Base-by-base conservation (phyloP, 2,113 vertebrate species). In the Nesogale talazaci region DNA sequence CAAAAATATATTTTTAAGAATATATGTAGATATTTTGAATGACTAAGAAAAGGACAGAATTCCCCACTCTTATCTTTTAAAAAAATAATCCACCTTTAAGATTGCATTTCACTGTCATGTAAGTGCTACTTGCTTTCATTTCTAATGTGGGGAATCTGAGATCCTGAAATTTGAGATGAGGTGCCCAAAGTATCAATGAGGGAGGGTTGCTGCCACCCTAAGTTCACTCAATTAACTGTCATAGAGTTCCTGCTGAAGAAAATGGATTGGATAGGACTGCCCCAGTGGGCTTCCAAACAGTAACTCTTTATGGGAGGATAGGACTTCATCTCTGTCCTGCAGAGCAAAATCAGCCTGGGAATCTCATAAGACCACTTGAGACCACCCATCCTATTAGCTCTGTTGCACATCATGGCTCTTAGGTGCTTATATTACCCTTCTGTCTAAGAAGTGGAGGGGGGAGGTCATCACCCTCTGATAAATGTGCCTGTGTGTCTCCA, bases 1-100 rank as follows among this genome's bases (percentile, higher is more conserved):
- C 90, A 86, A 93, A 93, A 70, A 67, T 86, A 92, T 69, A 83
- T 75, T 12, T 6, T 95, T 70, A 80, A 63, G 29, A 83, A 80
- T 80, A 83, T 19, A 77, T 56, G 81, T 92, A 90, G 20, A 77
- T 36, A 82, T 85, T 82, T 27, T 61, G 42, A 91, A 69, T 85
- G 42, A 3, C 15, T 65, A 91, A 93, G 16, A 25, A 46, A 90
- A 92, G 46, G 6, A 4, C 14, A 67, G 7, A 29, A 40, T 42
- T 86, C 69, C 67, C 14, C 31, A 70, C 4, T 36, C 19, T 34
- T 36, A n/a, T 36, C 38, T 9, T 31, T 69, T 82, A 6, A 6
- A 25, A 61, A 61, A 61, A 27, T 16, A 76, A 19, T 90, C 17
- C 3, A 34, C 59, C 52, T 61, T 74, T 61, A 88, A 79, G 29